Percentiles rank a stretch among this genome's conserved stretches.
These are phyloP conservation scores for Polydrusus tereticollis DNA, from an alignment of 2,888 invertebrate genomes.

Conservation along the genomic window DNA sequence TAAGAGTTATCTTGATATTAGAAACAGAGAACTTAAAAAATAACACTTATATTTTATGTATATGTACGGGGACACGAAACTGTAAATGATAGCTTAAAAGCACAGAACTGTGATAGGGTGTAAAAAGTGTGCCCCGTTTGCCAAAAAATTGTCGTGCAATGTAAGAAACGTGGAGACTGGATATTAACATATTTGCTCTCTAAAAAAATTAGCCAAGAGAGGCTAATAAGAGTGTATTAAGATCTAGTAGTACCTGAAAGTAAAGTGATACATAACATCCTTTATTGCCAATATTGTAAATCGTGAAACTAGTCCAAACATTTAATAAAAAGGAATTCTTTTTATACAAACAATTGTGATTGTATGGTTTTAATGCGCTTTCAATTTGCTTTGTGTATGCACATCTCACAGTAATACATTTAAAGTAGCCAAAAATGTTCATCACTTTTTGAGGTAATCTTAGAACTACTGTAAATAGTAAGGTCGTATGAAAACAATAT, in stretches of 20 bases:
- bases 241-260: slow-evolving; percentile 47
- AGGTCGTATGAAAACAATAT: no score
- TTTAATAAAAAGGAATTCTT: slow-evolving; percentile 28
- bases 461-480: no score
- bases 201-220: slow-evolving; percentile 17
- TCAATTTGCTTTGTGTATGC: background rate
- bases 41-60: slow-evolving; percentile 4
- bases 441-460: no score
- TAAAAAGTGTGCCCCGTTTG: slow-evolving; percentile 19
- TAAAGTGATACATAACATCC: slow-evolving; percentile 42
- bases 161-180: slow-evolving; percentile 20
- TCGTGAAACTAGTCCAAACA: slow-evolving; percentile 38
- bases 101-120: slow-evolving; percentile 37
- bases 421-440: no score
- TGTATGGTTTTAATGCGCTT: slow-evolving; percentile 18
- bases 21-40: background rate
- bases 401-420: background rate
- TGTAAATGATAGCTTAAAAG: slow-evolving; percentile 28
- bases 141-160: slow-evolving; percentile 29
- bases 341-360: slow-evolving; percentile 29
- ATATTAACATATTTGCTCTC: slow-evolving; percentile 38
- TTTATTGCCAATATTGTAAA: slow-evolving; percentile 37
- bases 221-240: slow-evolving; percentile 38
- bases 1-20: background rate
- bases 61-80: background rate